Percentiles rank a stretch among this genome's conserved stretches.
Evolutionary conservation across 2,888 invertebrate genomes (phyloP).

Genomic region (Macropis europaea): DNA sequence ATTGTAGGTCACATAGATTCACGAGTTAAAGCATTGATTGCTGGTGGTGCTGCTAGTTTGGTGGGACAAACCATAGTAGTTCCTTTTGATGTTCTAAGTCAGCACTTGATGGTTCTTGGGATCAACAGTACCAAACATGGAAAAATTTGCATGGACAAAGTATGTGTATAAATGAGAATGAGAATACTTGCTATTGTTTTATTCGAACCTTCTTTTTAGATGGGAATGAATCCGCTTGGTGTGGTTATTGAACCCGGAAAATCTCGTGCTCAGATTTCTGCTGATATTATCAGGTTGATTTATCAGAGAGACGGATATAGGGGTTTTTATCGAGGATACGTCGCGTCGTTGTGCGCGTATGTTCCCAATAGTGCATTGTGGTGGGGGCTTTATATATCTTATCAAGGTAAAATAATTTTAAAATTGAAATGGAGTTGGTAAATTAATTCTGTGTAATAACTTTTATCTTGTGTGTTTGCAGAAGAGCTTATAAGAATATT

Average conservation of each 20-base stretch:
- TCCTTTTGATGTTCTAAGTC: conserved; percentile 97
- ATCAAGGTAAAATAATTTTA: conserved; percentile 86
- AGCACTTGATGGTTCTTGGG: conserved; percentile 97
- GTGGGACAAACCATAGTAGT: conserved; percentile 97
- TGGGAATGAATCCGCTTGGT: conserved; percentile 88
- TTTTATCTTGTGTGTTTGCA: conserved; percentile 76
- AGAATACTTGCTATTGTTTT: neutral
- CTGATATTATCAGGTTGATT: conserved; percentile 89
- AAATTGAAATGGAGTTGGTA: neutral
- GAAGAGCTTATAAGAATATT: conserved; percentile 88
- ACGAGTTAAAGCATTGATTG: conserved; percentile 89
- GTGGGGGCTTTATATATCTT: conserved; percentile 97
- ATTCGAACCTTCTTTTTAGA: conserved; percentile 69
- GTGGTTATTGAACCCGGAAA: conserved; percentile 84
- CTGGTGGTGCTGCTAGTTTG: conserved; percentile 94
- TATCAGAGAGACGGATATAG: conserved; percentile 89
- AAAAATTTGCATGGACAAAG: conserved; percentile 73
- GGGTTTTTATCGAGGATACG: conserved; percentile 97
- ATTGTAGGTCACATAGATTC: conserved; percentile 82
- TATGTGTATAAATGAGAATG: conserved; percentile 35
- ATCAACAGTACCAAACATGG: conserved; percentile 79
- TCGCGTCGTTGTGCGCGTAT: conserved; percentile 94
- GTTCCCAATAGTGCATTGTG: conserved; percentile 98
- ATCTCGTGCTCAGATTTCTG: conserved; percentile 85
- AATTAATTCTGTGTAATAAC: neutral